phyloP scores from a whole-genome alignment of 2,797 vertebrate species.

The Chaetodon trifasciatus region DNA sequence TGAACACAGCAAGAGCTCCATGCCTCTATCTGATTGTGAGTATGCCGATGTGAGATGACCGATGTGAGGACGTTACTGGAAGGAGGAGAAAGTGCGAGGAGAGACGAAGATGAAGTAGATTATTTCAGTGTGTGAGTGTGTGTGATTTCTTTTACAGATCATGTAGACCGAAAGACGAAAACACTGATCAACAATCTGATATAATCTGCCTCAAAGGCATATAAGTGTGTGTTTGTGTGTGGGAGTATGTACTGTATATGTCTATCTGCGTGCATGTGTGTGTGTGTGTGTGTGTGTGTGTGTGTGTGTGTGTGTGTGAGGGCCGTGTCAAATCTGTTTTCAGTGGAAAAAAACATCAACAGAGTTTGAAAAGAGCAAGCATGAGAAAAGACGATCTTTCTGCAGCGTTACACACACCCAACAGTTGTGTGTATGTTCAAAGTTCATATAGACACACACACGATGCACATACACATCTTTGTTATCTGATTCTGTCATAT shows the following conservation, averaged over 20 bases:
- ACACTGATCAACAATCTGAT: constrained; percentile 49
- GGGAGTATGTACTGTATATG: constrained; percentile 21
- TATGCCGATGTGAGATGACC: constrained; percentile 41
- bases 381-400: constrained; percentile 9
- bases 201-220: constrained; percentile 56
- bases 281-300: constrained; percentile 8
- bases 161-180: constrained; percentile 41
- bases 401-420: background rate
- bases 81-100: constrained; percentile 19
- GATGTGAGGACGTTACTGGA: constrained; percentile 43
- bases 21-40: constrained; percentile 30
- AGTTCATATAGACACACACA: constrained; percentile 14
- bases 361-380: constrained; percentile 21
- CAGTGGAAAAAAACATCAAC: constrained; percentile 7
- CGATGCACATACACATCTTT: background rate
- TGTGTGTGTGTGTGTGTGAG: constrained; percentile 21
- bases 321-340: constrained; percentile 44
- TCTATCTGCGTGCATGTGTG: background rate
- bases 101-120: constrained; percentile 47
- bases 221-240: constrained; percentile 29
- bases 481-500: constrained; percentile 2
- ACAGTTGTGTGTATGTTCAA: background rate
- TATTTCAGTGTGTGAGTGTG: constrained; percentile 31
- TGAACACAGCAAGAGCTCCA: constrained; percentile 23
- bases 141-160: constrained; percentile 38